Evolutionary conservation across 2,113 vertebrate genomes (phyloP), one percentile per base, ranked within the genome.

Genomic region (Dunckerocampus dactyliophorus): DNA sequence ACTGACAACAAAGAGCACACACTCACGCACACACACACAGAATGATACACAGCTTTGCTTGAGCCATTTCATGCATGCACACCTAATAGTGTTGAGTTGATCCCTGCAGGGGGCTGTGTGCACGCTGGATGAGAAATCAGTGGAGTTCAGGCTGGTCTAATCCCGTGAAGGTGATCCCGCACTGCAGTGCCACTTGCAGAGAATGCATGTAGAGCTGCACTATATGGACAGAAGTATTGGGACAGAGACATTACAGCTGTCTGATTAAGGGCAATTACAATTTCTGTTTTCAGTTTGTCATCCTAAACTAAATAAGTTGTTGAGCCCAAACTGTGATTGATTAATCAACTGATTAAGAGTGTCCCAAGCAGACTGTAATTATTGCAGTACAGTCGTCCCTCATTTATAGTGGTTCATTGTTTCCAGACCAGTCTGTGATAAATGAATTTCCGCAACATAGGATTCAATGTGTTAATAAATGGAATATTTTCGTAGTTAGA

Each of bases 101-200:
- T 73, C 67, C 61, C 57, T 9, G 4, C 19, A 4, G 24, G 45
- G 54, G 19, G 13, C 42, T 65, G 52, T 47, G 22, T 69, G 58
- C 37, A 42, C 5, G 4, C 14, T 22, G 47, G n/a, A 71, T 63
- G 65, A 58, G 64, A 62, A 67, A 66, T 64, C 49, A 57, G 59
- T 55, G 47, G 74, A 59, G 73, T 75, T 76, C 45, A 67, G 55
- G 52, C 60, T 51, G 48, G 39, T 75, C 58, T 59, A 70, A 69
- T 77, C 55, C 63, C 15, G 24, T 70, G 76, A 77, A 62, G 52
- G 60, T 52, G 73, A 75, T 66, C 51, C 31, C 43, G 13, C 67
- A 53, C 65, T 20, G 63, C 74, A 46, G 53, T 52, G 42, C 55
- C 57, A 42, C 69, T 16, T 13, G 51, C 60, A 67, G 59, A 34